These are phyloP conservation scores for Camponotus fellah DNA, from an alignment of 2,888 invertebrate species.

Conservation along the genomic window DNA sequence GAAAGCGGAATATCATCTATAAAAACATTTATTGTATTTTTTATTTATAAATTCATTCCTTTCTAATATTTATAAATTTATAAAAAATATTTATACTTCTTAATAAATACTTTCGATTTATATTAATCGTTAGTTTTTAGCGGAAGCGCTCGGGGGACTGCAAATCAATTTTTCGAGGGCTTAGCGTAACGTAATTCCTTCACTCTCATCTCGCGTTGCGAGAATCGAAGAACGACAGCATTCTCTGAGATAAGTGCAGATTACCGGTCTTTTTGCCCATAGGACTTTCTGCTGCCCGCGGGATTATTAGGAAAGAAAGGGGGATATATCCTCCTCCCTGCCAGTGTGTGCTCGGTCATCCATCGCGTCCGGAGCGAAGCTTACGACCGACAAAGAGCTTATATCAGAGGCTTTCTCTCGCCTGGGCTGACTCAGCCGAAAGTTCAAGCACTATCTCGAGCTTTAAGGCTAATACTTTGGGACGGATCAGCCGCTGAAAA, in stretches of 20 bases:
- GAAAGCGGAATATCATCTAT: not conserved
- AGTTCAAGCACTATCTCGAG: conserved; percentile 60
- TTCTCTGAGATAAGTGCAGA: conserved; percentile 34
- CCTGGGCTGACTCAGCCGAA: conserved; percentile 62
- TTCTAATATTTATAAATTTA: not conserved
- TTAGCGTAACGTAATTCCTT: conserved; percentile 22
- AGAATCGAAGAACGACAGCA: conserved; percentile 28
- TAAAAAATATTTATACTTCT: no score
- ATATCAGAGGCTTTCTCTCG: conserved; percentile 52
- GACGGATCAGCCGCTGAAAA: conserved; percentile 58
- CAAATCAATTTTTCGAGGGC: not conserved
- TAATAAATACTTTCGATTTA: not conserved
- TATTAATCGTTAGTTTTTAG: not conserved
- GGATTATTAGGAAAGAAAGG: conserved; percentile 60
- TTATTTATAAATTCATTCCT: not conserved
- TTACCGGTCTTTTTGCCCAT: conserved; percentile 26
- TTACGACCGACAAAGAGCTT: conserved; percentile 59
- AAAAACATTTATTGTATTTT: not conserved
- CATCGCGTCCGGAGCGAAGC: conserved; percentile 48
- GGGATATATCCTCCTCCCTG: conserved; percentile 48
- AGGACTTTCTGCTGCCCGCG: not conserved
- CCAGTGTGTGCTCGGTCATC: conserved; percentile 45
- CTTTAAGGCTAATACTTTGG: conserved; percentile 60
- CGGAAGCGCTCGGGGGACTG: not conserved
- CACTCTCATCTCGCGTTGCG: not conserved